phyloP scores from a whole-genome alignment of 2,797 vertebrate species.

The Capromys pilorides region DNA sequence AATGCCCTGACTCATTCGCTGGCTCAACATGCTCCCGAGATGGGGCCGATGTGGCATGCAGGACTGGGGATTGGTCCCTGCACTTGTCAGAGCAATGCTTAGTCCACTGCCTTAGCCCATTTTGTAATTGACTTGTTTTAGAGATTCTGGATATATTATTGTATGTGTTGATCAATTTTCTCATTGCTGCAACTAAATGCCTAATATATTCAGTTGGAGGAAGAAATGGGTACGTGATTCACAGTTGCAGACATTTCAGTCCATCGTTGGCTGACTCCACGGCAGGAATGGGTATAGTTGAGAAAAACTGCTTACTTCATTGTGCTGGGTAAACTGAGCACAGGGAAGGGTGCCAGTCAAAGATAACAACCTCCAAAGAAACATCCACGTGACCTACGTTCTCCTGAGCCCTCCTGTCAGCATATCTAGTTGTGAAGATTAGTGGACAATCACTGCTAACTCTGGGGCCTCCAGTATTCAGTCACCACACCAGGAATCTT shows the following conservation, averaged over 20 bases:
- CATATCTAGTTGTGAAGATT: not conserved
- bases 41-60: too few relatives aligned
- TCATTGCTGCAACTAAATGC: not conserved
- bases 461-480: not conserved
- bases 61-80: too few relatives aligned
- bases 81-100: too few relatives aligned
- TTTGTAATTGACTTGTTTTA: not conserved
- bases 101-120: not conserved
- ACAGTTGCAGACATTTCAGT: not conserved
- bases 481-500: not conserved
- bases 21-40: too few relatives aligned
- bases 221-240: not conserved
- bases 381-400: not conserved
- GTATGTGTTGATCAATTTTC: not conserved
- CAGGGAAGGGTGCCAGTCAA: not conserved
- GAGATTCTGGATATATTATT: not conserved
- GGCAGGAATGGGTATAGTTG: not conserved
- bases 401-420: not conserved
- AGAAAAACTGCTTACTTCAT: not conserved
- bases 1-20: too few relatives aligned
- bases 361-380: not conserved
- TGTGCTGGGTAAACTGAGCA: not conserved
- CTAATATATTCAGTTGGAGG: not conserved
- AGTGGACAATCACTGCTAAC: not conserved
- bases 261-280: not conserved